phyloP scores from a whole-genome alignment of 2,113 vertebrate genomes.

The Danio rerio region DNA sequence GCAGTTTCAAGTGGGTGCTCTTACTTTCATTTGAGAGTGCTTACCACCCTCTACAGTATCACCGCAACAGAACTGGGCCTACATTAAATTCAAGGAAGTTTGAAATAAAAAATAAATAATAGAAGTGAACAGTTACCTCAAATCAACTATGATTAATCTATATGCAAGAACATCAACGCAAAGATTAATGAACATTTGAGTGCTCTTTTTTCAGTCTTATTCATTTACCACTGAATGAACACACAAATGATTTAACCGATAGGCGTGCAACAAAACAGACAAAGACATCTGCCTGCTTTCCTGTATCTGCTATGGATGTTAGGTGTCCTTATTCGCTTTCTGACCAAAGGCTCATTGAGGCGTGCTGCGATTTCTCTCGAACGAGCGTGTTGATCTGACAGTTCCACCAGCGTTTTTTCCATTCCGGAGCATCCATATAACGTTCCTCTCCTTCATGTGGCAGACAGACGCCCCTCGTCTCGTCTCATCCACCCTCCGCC shows the following conservation, averaged over 20 bases:
- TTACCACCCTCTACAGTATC: too few relatives aligned
- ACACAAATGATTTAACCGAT: conserved; percentile 1
- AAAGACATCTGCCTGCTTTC: conserved; percentile 25
- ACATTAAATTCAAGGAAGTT: neutral
- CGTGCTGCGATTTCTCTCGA: conserved; percentile 18
- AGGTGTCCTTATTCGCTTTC: conserved; percentile 28
- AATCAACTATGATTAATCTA: conserved; percentile 8
- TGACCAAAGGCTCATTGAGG: conserved; percentile 31
- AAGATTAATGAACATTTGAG: conserved; percentile 8
- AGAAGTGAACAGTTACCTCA: neutral
- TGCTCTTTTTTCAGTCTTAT: neutral
- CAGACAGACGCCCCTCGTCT: conserved; percentile 25
- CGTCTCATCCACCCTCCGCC: neutral
- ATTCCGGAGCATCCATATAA: conserved; percentile 18
- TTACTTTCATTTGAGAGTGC: too few relatives aligned
- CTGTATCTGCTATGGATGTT: neutral
- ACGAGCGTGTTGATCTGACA: conserved; percentile 35
- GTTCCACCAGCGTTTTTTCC: conserved; percentile 27
- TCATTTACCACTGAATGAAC: conserved; percentile 17
- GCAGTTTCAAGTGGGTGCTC: too few relatives aligned
- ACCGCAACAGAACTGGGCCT: neutral
- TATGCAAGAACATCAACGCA: neutral
- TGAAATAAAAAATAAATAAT: neutral
- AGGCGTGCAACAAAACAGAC: neutral
- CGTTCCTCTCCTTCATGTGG: conserved; percentile 34